Evolutionary conservation across 2,888 invertebrate species (phyloP), one percentile per base, ranked within the genome.

Genomic region (Microctonus aethiopoides): DNA sequence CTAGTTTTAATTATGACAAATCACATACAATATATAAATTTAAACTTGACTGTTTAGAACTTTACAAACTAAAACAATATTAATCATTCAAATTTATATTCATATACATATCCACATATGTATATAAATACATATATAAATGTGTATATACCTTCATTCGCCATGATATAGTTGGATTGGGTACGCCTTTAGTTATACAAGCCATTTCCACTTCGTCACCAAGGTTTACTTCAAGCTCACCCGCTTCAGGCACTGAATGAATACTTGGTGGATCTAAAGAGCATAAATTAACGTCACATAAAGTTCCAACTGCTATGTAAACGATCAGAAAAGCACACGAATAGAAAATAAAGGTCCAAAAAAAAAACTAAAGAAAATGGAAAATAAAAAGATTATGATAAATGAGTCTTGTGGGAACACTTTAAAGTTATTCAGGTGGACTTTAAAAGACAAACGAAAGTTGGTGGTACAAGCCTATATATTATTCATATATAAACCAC

Each of bases 121-220:
- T n/a, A n/a, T n/a, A n/a, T n/a, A n/a, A n/a, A n/a, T n/a, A n/a
- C n/a, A n/a, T n/a, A n/a, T n/a, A n/a, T n/a, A n/a, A n/a, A n/a
- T n/a, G n/a, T n/a, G n/a, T n/a, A n/a, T n/a, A n/a, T 85, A 90
- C 90, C 86, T 90, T 88, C 75, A 87, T 87, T 0, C 86, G 89
- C 95, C 95, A 95, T 10, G 90, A 91, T 34, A 95, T 89, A 2
- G 91, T 88, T 0, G 95, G 95, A 36, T 89, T 85, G 0, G 95
- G 95, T 0, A 91, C 91, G 0, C 95, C 95, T 1, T 89, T 87
- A 7, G 92, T 89, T 70, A 91, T 90, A 79, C 95, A 95, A 0
- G 91, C 90, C 78, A 95, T 92, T 79, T 91, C 91, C 26, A 94
- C 93, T 80, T 91, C 91, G 34, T 94, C 92, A 0, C 93, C 93